Evolutionary conservation across 2,113 vertebrate genomes (phyloP).

Genomic region (Morone chrysops): DNA sequence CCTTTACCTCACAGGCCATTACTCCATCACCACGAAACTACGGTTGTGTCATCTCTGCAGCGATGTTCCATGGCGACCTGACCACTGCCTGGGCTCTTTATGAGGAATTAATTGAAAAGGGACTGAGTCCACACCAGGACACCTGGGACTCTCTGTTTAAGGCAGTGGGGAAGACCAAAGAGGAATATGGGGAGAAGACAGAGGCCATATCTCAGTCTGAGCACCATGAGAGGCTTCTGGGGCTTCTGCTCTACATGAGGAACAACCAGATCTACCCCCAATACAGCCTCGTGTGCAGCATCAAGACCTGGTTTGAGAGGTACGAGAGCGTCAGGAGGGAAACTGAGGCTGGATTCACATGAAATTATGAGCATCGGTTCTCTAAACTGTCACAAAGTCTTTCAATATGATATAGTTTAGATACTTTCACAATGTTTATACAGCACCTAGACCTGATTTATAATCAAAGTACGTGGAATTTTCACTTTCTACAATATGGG

Average conservation of each 20-base stretch:
- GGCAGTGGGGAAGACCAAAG: slow-evolving; percentile 18
- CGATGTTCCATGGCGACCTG: slow-evolving; percentile 83
- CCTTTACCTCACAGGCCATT: slow-evolving; percentile 64
- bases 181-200: background rate
- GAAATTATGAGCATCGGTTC: background rate
- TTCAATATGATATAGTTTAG: background rate
- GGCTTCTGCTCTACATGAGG: slow-evolving; percentile 89
- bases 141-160: slow-evolving; percentile 88
- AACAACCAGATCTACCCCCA: slow-evolving; percentile 92
- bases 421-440: too few species aligned
- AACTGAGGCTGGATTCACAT: background rate
- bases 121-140: slow-evolving; percentile 83
- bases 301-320: slow-evolving; percentile 97
- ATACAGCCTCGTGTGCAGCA: slow-evolving; percentile 83
- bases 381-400: background rate
- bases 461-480: too few species aligned
- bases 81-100: slow-evolving; percentile 87
- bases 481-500: too few species aligned
- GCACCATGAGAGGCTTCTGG: slow-evolving; percentile 83
- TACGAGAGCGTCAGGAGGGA: slow-evolving; percentile 66
- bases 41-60: slow-evolving; percentile 86
- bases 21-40: slow-evolving; percentile 87
- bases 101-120: slow-evolving; percentile 84
- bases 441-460: too few species aligned
- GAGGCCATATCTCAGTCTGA: slow-evolving; percentile 32